A percentile compares a stretch with the other conserved stretches of the same genome.
Conservation (phyloP, 2,888 invertebrate genomes). For the Ctena decussata region DNA sequence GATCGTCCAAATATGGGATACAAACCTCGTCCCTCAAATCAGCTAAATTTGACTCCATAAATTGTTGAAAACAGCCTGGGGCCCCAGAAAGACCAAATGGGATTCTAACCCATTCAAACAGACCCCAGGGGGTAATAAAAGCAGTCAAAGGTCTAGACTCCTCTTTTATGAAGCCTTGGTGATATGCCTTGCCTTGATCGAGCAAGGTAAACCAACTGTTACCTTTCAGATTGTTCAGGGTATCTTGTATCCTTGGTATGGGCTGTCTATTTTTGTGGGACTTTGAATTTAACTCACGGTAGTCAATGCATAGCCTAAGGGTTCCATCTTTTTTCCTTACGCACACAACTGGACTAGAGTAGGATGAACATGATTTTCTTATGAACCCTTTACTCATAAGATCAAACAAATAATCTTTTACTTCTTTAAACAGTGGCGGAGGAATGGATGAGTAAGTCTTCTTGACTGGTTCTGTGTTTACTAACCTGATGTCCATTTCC, state of each 20-base stretch:
- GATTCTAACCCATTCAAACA: slow-evolving; percentile 58
- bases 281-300: slow-evolving; percentile 52
- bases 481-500: slow-evolving; percentile 53
- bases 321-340: slow-evolving; percentile 58
- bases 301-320: slow-evolving; percentile 61
- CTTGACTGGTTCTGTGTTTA: slow-evolving; percentile 55
- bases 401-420: slow-evolving; percentile 62
- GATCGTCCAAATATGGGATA: slow-evolving; percentile 62
- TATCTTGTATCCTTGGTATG: slow-evolving; percentile 64
- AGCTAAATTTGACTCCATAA: slow-evolving; percentile 53
- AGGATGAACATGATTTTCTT: slow-evolving; percentile 38
- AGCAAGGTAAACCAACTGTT: slow-evolving; percentile 55
- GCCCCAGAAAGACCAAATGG: slow-evolving; percentile 58
- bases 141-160: slow-evolving; percentile 47
- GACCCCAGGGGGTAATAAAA: slow-evolving; percentile 61
- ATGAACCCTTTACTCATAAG: slow-evolving; percentile 55
- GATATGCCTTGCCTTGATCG: slow-evolving; percentile 65
- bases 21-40: slow-evolving; percentile 46
- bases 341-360: slow-evolving; percentile 59
- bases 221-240: slow-evolving; percentile 49
- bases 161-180: slow-evolving; percentile 59
- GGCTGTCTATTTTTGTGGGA: slow-evolving; percentile 40
- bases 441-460: slow-evolving; percentile 55
- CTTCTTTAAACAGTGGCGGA: slow-evolving; percentile 60
- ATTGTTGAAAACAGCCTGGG: slow-evolving; percentile 51